phyloP scores from a whole-genome alignment of 2,797 vertebrate genomes.

The Dromococcyx pavoninus region DNA sequence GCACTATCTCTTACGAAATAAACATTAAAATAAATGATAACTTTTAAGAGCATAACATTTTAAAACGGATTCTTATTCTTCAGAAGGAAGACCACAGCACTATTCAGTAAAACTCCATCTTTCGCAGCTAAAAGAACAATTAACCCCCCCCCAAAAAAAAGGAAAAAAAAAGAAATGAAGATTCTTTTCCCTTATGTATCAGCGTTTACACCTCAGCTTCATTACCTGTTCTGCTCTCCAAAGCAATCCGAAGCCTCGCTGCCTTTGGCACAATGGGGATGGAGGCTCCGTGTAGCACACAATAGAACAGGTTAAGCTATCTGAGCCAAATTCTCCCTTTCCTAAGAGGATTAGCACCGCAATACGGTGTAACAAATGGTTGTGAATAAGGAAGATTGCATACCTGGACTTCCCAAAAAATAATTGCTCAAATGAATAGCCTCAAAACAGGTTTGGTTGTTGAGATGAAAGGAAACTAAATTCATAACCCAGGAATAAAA shows the following conservation, averaged over 20 bases:
- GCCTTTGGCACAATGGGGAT: not conserved
- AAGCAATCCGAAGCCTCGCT: conserved; percentile 5
- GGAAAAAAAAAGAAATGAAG: not conserved
- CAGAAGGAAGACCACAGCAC: not conserved
- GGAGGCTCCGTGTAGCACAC: not conserved
- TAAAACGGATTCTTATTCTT: not conserved
- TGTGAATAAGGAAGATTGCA: conserved; percentile 19
- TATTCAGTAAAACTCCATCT: not conserved
- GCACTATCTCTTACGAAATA: not conserved
- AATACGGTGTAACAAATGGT: conserved; percentile 32
- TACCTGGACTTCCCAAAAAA: conserved; percentile 21
- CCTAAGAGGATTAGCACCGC: conserved; percentile 19
- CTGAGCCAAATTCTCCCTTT: not conserved
- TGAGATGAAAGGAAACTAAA: not conserved
- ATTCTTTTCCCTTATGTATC: not conserved
- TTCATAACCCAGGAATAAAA: not conserved
- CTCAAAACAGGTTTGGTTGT: not conserved
- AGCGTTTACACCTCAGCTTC: conserved; percentile 22
- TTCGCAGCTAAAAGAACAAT: not conserved
- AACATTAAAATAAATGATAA: not conserved
- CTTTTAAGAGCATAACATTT: not conserved
- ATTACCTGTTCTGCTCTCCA: not conserved
- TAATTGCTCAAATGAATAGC: not conserved
- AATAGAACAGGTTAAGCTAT: conserved; percentile 6
- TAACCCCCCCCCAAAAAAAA: not conserved